A percentile compares a stretch with the other conserved stretches of the same genome.
Evolutionary conservation across 2,888 invertebrate genomes (phyloP).

Genomic region (Oxycera nigricornis): DNA sequence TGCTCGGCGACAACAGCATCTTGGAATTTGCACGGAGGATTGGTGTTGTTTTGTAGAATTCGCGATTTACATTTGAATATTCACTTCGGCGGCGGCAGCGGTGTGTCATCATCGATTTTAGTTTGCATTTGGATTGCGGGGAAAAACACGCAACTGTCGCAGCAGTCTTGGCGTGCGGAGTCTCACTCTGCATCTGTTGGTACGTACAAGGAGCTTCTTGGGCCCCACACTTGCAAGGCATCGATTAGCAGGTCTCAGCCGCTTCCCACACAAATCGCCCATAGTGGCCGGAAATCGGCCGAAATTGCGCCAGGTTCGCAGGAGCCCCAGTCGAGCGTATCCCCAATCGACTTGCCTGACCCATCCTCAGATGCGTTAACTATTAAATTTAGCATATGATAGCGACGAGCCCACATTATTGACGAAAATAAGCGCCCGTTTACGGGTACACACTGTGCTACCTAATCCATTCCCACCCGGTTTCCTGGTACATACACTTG

Average conservation of each 20-base stretch:
- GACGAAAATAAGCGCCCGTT: slow-evolving; percentile 25
- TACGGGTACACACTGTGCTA: neutral
- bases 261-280: slow-evolving; percentile 23
- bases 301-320: neutral
- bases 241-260: neutral
- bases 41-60: no score
- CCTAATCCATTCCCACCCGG: slow-evolving; percentile 1
- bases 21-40: no score
- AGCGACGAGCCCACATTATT: slow-evolving; percentile 5
- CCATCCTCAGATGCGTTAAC: neutral
- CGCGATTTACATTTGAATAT: slow-evolving; percentile 23
- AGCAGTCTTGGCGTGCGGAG: neutral
- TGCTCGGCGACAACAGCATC: no score
- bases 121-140: neutral
- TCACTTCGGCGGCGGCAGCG: slow-evolving; percentile 14
- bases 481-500: slow-evolving; percentile 6
- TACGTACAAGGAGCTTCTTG: neutral
- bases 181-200: neutral
- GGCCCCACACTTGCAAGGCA: neutral
- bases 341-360: neutral
- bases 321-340: neutral
- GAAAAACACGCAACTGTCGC: neutral
- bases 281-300: neutral
- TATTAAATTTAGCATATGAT: slow-evolving; percentile 11
- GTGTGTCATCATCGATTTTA: slow-evolving; percentile 39